Conservation (phyloP, 1,140 invertebrate species). For the Drosophila repletoides region DNA sequence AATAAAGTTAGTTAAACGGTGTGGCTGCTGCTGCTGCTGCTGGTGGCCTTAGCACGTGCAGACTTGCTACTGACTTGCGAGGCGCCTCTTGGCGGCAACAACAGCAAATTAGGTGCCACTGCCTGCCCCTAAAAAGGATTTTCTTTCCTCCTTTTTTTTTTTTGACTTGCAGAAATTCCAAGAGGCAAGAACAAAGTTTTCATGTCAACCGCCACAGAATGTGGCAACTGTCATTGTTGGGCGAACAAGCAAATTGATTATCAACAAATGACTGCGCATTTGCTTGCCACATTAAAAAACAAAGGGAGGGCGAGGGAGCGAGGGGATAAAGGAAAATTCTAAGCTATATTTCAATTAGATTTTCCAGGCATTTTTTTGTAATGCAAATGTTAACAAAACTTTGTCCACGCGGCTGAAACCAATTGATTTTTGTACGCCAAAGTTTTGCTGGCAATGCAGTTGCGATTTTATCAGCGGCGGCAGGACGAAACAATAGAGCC, state of each 20-base stretch:
- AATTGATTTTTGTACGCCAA: conserved; percentile 49
- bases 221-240: conserved; percentile 46
- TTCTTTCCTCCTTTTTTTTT: conserved; percentile 25
- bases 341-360: conserved; percentile 67
- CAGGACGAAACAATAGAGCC: conserved; percentile 7
- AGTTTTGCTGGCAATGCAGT: conserved; percentile 49
- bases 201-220: conserved; percentile 56
- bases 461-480: conserved; percentile 70
- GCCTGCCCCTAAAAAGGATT: too few species aligned
- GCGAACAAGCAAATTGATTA: conserved; percentile 63
- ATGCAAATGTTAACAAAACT: conserved; percentile 62
- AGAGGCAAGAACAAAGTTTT: conserved; percentile 27
- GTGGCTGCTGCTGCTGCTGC: conserved; percentile 7
- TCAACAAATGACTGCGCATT: conserved; percentile 64
- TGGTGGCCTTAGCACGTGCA: conserved; percentile 56
- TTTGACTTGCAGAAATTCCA: conserved; percentile 53
- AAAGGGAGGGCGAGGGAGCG: too few species aligned
- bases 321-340: too few species aligned
- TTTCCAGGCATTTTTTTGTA: conserved; percentile 3
- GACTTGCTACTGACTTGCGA: conserved; percentile 53
- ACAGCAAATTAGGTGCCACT: conserved; percentile 62
- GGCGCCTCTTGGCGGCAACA: conserved; percentile 32
- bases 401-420: too few species aligned
- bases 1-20: neutral
- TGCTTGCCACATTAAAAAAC: conserved; percentile 37